Evolutionary conservation across 2,888 invertebrate genomes (phyloP), one percentile per base, ranked within the genome.

Genomic region (Limnephilus marmoratus): DNA sequence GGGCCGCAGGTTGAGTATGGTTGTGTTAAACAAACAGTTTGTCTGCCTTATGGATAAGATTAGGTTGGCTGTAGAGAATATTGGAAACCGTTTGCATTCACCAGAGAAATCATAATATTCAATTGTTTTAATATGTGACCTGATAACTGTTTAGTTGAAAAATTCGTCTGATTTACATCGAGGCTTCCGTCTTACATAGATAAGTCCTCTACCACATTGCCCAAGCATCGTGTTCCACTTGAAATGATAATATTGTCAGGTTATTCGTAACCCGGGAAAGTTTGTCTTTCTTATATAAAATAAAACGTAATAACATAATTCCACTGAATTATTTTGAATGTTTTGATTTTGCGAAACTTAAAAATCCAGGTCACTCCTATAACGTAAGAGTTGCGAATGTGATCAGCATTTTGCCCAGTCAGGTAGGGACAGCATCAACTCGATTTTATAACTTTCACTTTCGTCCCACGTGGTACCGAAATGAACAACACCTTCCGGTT

Each of bases 381-480:
- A 24, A n/a, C 7, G 68, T 68, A 68, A 68, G 9, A 68, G 24
- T 24, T 24, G 24, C 68, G 24, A 68, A 68, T 24, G 24, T n/a
- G 24, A 68, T 68, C 68, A 68, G 24, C 24, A 68, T 24, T 24
- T 24, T 68, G 7, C 68, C 9, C 24, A 24, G 68, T 68, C 24
- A 24, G 68, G 68, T 68, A 68, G 68, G 68, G 9, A 68, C 68
- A 68, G 68, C 24, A 68, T 24, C 24, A 68, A 68, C 68, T 68
- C 68, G n/a, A 68, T 68, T 68, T n/a, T 68, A n/a, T n/a, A n/a
- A 68, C 68, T 68, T 68, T 68, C 68, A 68, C 68, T 68, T 68
- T 68, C 24, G 24, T 9, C 68, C 68, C 68, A 68, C 68, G 68
- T 68, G 68, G 68, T 68, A 68, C 68, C 68, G 68, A 68, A 24